phyloP scores from a whole-genome alignment of 2,888 invertebrate genomes.

The Sussaba pulchella region DNA sequence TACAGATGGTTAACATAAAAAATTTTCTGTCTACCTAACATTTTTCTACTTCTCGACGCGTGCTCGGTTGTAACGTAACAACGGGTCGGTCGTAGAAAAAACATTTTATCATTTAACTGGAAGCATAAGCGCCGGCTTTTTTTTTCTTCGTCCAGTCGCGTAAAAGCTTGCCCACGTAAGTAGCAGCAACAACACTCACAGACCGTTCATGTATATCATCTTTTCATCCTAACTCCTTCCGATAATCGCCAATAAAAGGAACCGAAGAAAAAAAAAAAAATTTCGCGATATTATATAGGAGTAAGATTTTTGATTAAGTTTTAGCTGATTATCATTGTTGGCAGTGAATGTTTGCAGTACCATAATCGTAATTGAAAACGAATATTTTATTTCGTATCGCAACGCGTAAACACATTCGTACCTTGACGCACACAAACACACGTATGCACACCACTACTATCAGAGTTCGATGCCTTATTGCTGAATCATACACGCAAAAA shows the following conservation, averaged over 20 bases:
- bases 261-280: background rate
- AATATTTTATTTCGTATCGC: slow-evolving; percentile 36
- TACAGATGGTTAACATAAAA: background rate
- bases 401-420: slow-evolving; percentile 18
- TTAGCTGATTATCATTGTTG: slow-evolving; percentile 63
- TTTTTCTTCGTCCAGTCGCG: slow-evolving; percentile 53
- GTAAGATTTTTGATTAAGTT: slow-evolving; percentile 35
- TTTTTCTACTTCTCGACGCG: slow-evolving; percentile 5
- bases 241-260: too few species aligned
- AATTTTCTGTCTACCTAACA: too few species aligned
- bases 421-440: slow-evolving; percentile 26
- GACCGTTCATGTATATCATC: too few species aligned
- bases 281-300: background rate
- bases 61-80: slow-evolving; percentile 16
- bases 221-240: too few species aligned
- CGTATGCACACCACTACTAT: slow-evolving; percentile 35
- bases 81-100: slow-evolving; percentile 50
- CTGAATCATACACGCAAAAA: slow-evolving; percentile 33
- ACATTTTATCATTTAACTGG: slow-evolving; percentile 60
- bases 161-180: background rate
- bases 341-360: slow-evolving; percentile 61
- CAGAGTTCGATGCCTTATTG: slow-evolving; percentile 56
- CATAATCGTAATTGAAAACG: slow-evolving; percentile 48
- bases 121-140: slow-evolving; percentile 65
- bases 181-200: background rate